phyloP scores from a whole-genome alignment of 2,888 invertebrate species.

The Tetragonula carbonaria region DNA sequence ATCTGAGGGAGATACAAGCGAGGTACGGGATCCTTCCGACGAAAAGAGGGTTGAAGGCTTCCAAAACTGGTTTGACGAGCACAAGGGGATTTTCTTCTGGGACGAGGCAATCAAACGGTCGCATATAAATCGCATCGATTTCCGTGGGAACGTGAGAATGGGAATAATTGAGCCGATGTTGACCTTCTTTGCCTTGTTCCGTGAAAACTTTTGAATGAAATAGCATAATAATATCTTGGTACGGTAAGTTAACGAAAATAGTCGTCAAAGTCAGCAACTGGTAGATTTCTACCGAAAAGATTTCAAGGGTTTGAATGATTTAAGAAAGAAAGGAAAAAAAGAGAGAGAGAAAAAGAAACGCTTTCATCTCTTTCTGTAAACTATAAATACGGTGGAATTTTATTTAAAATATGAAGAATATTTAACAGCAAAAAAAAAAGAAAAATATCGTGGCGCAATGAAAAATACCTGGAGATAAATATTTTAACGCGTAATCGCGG shows the following conservation, averaged over 20 bases:
- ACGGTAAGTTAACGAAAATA: no score
- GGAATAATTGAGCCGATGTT: no score
- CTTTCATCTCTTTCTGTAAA: background rate
- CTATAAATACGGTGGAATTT: background rate
- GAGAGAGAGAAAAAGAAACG: no score
- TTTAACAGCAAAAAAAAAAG: background rate
- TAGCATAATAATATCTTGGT: no score
- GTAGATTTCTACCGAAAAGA: no score
- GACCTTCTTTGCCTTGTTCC: no score
- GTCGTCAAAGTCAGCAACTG: no score
- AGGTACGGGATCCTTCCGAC: conserved; percentile 4
- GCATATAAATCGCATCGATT: conserved; percentile 59
- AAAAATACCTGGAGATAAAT: background rate
- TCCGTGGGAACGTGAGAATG: no score
- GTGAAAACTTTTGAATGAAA: no score
- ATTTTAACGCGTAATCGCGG: background rate
- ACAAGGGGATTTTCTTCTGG: conserved; percentile 44
- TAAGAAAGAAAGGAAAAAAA: no score
- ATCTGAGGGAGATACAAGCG: conserved; percentile 27
- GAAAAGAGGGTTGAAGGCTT: conserved; percentile 29
- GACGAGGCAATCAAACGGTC: conserved; percentile 50
- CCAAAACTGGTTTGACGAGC: conserved; percentile 50
- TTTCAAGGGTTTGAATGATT: no score
- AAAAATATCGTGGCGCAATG: background rate
- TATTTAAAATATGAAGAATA: background rate